A percentile compares a stretch with the other conserved stretches of the same genome.
Evolutionary conservation across 2,797 vertebrate genomes (phyloP).

Genomic region (Neosalanx taihuensis): DNA sequence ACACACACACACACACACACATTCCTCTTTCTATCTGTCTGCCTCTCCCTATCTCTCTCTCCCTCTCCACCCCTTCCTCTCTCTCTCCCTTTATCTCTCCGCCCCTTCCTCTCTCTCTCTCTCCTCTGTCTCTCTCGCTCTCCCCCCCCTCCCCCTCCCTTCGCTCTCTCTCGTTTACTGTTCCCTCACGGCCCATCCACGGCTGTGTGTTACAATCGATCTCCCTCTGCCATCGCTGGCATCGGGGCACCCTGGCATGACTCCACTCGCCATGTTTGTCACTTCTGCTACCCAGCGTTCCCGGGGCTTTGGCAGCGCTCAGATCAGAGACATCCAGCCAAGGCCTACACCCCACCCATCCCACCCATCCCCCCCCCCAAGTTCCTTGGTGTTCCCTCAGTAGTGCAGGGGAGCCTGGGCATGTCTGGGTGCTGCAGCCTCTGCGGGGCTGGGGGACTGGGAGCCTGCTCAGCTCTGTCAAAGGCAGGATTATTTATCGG

Average conservation of each 20-base stretch:
- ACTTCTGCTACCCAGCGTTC: too few species aligned
- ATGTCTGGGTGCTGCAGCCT: background rate
- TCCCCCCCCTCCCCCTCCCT: background rate
- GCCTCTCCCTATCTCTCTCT: background rate
- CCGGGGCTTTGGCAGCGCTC: background rate
- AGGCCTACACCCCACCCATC: background rate
- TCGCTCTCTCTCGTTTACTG: background rate
- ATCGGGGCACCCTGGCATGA: background rate
- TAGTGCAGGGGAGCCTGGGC: too few species aligned
- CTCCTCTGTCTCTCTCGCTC: too few species aligned
- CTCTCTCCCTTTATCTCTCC: too few species aligned
- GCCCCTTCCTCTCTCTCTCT: too few species aligned
- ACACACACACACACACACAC: background rate
- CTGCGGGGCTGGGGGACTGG: background rate
- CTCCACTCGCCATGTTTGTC: background rate
- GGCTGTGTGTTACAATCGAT: background rate
- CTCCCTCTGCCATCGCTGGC: background rate
- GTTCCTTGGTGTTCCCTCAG: too few species aligned
- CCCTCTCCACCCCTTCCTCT: too few species aligned
- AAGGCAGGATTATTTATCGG: background rate
- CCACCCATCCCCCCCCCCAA: too few species aligned
- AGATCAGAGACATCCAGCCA: background rate
- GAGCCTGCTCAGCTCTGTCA: background rate
- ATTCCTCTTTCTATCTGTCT: background rate
- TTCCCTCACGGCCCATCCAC: background rate